Conservation (phyloP, 2,113 vertebrate genomes). For the Epinephelus lanceolatus region DNA sequence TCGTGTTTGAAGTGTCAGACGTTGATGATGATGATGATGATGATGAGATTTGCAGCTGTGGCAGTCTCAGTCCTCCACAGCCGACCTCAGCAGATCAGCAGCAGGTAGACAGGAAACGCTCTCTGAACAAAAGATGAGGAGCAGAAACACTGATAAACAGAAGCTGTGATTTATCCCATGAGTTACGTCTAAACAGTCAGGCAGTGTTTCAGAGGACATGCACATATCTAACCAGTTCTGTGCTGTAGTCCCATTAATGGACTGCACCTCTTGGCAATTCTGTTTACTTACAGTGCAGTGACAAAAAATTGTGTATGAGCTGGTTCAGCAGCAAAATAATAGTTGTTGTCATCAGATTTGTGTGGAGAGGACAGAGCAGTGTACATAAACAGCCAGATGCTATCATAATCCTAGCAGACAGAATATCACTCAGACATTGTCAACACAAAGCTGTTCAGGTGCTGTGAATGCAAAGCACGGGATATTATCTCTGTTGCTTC, state of each 20-base stretch:
- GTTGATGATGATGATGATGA: conserved; percentile 36
- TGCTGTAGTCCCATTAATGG: conserved; percentile 20
- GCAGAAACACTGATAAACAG: conserved; percentile 44
- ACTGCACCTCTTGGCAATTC: conserved; percentile 15
- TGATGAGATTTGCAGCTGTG: conserved; percentile 55
- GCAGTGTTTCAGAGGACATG: conserved; percentile 14
- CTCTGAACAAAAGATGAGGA: conserved; percentile 47
- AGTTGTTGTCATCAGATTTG: conserved; percentile 37
- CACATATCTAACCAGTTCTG: conserved; percentile 23
- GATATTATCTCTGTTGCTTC: conserved; percentile 18
- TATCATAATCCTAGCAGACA: conserved; percentile 27
- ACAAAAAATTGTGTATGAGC: background rate
- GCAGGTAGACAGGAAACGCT: conserved; percentile 56
- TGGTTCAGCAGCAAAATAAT: conserved; percentile 30
- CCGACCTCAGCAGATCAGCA: conserved; percentile 49
- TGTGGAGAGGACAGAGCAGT: conserved; percentile 1
- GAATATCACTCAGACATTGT: conserved; percentile 19
- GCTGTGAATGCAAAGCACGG: background rate
- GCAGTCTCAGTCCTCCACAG: conserved; percentile 46
- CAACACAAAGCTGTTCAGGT: conserved; percentile 19
- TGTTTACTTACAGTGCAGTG: conserved; percentile 38
- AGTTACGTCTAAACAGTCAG: conserved; percentile 4
- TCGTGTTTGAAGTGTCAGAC: conserved; percentile 65
- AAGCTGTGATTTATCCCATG: conserved; percentile 35
- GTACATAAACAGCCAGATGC: conserved; percentile 29